Evolutionary conservation across 2,113 vertebrate genomes (phyloP), one percentile per base, ranked within the genome.

Genomic region (Dasyornis broadbenti): DNA sequence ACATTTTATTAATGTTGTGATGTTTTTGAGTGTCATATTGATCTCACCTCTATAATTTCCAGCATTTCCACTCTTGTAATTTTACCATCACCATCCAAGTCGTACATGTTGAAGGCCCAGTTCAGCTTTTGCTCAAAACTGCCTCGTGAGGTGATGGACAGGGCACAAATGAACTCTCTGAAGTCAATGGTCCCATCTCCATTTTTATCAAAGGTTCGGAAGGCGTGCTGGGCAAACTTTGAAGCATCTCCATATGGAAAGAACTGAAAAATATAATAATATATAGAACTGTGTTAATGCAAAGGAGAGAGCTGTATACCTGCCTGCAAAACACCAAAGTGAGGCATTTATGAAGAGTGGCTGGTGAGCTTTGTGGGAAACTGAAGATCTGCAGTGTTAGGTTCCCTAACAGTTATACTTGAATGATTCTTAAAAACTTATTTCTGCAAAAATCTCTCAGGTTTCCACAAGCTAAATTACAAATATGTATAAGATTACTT

Each of bases 71-170:
- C 99, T 75, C 99, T 97, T 87, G 99, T 99, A 97, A 99, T 99
- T 98, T 99, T 99, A 97, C 99, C 99, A 6, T 99, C 99, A 15
- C 99, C 99, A 23, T 99, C 99, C 97, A 99, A 97, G 97, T 99
- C 99, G 0, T 99, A 99, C 99, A 99, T 99, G 97, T 99, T 99
- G 97, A 99, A 99, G 94, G 99, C 99, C 99, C 99, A 99, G 97
- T 99, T 99, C 79, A 99, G 98, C 95, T 99, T 99, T 98, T 99
- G 99, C 98, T 99, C 99, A 44, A 99, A 99, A 95, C 99, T 99
- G 90, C 99, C 99, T 73, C 99, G 97, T 49, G 99, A 99, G 86
- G 99, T 99, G 98, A 99, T 99, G 97, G 99, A 99, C 92, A 99
- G 96, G 0, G 99, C 99, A 3, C 99, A 99, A 97, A 99, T 99